Base-by-base conservation (phyloP, 2,888 invertebrate genomes). In the Dione juno region DNA sequence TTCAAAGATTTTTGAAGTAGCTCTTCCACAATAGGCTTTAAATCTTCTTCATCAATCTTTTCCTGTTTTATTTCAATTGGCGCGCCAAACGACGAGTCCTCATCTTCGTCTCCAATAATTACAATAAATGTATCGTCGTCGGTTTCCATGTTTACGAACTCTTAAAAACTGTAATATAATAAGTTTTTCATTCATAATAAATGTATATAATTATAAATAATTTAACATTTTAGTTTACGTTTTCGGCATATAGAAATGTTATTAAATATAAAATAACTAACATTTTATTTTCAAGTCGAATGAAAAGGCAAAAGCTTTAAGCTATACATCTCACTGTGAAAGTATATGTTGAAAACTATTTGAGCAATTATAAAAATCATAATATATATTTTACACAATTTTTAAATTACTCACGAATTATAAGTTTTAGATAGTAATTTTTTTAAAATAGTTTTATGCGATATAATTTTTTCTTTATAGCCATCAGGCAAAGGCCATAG, bases 81-180 rank as follows among this genome's bases (percentile, higher is more conserved):
- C 37, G 52, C 64, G 67, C 72, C 76, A 68, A 76, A 75, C 45
- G 50, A 45, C 10, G 52, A 59, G 40, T 70, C 67, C 28, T 76
- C 74, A 19, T 67, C 69, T 63, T 77, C 77, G 58, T 85, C 81
- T 6, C 77, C 82, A 16, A 84, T 74, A 57, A 86, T 82, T 61
- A 87, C 79, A 68, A 86, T 75, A 74, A 83, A 75, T 76, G 81
- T 79, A 57, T 84, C 85, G 54, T 84, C 85, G 9, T 83, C 82
- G 7, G 78, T 74, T 40, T 81, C 81, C 81, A 82, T 81, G 11
- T 69, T 66, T 58, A 37, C 45, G 11, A 52, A 43, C 64, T 28
- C 66, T 68, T 45, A 70, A 8, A 52, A 57, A 52, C 50, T 61
- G 43, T 52, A 66, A 64, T 1, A 16, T 64, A 64, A 50, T 37